These are phyloP conservation scores for Drosophila ambigua DNA, from an alignment of 1,140 invertebrate genomes.

Conservation along the genomic window DNA sequence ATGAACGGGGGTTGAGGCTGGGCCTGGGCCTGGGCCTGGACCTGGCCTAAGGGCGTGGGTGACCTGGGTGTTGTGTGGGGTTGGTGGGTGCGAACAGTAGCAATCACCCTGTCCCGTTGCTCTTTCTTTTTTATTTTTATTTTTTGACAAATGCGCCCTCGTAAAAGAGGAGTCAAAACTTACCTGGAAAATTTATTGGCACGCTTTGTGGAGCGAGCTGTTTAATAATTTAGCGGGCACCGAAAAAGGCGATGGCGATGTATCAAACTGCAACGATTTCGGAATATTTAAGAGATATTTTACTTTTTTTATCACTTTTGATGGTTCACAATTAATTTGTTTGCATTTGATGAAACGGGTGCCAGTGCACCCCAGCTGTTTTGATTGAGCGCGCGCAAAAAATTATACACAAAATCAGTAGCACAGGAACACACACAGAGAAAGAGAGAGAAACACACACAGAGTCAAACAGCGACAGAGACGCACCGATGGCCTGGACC, in stretches of 20 bases:
- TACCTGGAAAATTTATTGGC: slow-evolving; percentile 69
- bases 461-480: slow-evolving; percentile 2
- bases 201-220: slow-evolving; percentile 57
- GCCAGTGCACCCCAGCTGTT: slow-evolving; percentile 45
- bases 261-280: slow-evolving; percentile 61
- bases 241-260: slow-evolving; percentile 37
- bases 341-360: slow-evolving; percentile 3
- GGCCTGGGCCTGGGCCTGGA: slow-evolving; percentile 33
- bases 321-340: not conserved
- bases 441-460: slow-evolving; percentile 25
- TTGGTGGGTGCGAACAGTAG: slow-evolving; percentile 40
- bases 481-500: slow-evolving; percentile 38
- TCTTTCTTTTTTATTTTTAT: slow-evolving; percentile 22
- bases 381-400: slow-evolving; percentile 81
- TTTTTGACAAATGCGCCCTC: slow-evolving; percentile 50
- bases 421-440: slow-evolving; percentile 45
- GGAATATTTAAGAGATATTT: slow-evolving; percentile 49
- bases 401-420: slow-evolving; percentile 77
- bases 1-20: slow-evolving; percentile 29
- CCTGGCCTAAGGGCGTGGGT: slow-evolving; percentile 57
- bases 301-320: too few relatives aligned
- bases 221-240: slow-evolving; percentile 59
- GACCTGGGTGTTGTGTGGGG: slow-evolving; percentile 24
- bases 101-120: slow-evolving; percentile 24
- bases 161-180: slow-evolving; percentile 65